Percentiles rank a stretch among this genome's conserved stretches.
Evolutionary conservation across 2,113 vertebrate species (phyloP).

Genomic region (Anarrhichthys ocellatus): DNA sequence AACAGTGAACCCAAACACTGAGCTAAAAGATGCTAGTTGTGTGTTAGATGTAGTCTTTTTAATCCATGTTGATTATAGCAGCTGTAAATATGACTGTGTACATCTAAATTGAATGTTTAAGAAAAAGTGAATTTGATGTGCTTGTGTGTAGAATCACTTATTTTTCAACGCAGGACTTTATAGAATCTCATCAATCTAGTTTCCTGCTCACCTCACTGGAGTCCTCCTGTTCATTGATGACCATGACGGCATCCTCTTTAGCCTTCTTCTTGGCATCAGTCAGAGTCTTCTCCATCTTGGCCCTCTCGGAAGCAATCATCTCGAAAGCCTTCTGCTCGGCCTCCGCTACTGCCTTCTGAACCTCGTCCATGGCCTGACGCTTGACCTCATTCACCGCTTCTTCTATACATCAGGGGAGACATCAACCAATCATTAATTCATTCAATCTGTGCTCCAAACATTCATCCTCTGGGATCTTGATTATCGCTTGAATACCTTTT

Average conservation of each 20-base stretch:
- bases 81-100: background rate
- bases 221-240: conserved; percentile 98
- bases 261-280: conserved; percentile 95
- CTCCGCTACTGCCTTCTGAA: conserved; percentile 97
- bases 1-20: background rate
- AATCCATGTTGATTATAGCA: background rate
- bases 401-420: conserved; percentile 80
- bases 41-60: background rate
- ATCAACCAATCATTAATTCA: background rate
- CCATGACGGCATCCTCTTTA: conserved; percentile 93
- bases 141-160: background rate
- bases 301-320: conserved; percentile 95
- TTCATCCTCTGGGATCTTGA: background rate
- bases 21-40: background rate
- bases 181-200: background rate
- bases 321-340: conserved; percentile 98
- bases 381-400: conserved; percentile 99
- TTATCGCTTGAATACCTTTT: background rate
- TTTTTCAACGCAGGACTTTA: too few species aligned
- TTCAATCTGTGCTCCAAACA: background rate
- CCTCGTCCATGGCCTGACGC: conserved; percentile 98
- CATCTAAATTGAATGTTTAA: background rate
- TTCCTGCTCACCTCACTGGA: conserved; percentile 92
- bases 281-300: conserved; percentile 98
- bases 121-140: background rate